Percentiles rank a stretch among this genome's conserved stretches.
Conservation (phyloP, 2,797 vertebrate genomes). For the Antennarius maculatus region DNA sequence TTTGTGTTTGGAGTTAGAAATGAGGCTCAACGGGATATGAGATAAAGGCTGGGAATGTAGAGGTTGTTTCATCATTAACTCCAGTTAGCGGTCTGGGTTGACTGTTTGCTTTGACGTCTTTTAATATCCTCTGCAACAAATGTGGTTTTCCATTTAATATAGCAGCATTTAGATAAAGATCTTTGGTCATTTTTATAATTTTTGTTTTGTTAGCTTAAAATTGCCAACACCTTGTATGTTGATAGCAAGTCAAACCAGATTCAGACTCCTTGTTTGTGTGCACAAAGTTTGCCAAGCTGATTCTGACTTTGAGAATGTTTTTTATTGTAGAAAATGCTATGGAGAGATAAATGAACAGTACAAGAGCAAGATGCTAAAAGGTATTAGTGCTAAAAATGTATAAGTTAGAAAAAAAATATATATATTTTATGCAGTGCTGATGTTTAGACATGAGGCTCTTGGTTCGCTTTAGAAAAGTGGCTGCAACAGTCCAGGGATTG, state of each 20-base stretch:
- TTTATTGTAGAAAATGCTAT: no score
- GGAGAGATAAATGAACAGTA: no score
- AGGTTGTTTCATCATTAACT: slow-evolving; percentile 55
- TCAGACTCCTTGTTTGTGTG: no score
- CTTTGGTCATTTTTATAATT: neutral
- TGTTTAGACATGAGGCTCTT: slow-evolving; percentile 25
- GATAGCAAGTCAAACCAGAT: no score
- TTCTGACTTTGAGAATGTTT: no score
- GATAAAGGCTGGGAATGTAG: slow-evolving; percentile 41
- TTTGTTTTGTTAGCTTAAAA: no score
- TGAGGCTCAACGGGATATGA: slow-evolving; percentile 18
- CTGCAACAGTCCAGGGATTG: slow-evolving; percentile 22
- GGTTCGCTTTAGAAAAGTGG: slow-evolving; percentile 35
- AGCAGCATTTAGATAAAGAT: neutral
- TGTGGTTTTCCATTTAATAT: slow-evolving; percentile 13
- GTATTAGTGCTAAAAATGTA: no score
- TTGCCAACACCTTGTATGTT: no score
- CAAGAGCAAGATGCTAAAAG: no score
- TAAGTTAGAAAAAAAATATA: no score
- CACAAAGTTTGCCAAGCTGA: no score
- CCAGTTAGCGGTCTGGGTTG: slow-evolving; percentile 36
- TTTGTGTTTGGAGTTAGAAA: slow-evolving; percentile 34
- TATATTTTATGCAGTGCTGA: slow-evolving; percentile 15
- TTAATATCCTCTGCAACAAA: slow-evolving; percentile 4
- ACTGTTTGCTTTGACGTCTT: neutral